These are phyloP conservation scores for Hesperia comma DNA, from an alignment of 2,888 invertebrate species.

Conservation along the genomic window DNA sequence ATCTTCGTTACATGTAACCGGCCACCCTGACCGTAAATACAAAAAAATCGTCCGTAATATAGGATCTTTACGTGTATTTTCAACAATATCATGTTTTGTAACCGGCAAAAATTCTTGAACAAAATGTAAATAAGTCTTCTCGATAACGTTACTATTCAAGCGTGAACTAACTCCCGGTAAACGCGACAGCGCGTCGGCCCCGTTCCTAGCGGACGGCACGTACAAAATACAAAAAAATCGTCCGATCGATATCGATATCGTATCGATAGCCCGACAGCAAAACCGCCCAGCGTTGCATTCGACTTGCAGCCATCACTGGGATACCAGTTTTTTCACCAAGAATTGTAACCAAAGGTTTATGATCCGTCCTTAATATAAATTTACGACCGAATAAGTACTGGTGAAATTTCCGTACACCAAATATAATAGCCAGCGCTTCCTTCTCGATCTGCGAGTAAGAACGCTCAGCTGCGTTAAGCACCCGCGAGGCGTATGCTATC, in stretches of 20 bases:
- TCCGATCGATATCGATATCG: slow-evolving; percentile 17
- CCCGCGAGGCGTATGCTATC: neutral
- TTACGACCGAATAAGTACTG: slow-evolving; percentile 41
- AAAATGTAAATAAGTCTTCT: no score
- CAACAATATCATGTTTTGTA: no score
- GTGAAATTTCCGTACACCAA: slow-evolving; percentile 42
- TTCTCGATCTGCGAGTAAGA: slow-evolving; percentile 39
- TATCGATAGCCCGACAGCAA: slow-evolving; percentile 31
- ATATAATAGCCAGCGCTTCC: slow-evolving; percentile 45
- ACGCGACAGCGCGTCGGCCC: slow-evolving; percentile 19
- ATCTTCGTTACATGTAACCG: no score
- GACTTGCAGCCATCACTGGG: slow-evolving; percentile 39
- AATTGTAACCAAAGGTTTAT: slow-evolving; percentile 39
- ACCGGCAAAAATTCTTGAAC: no score
- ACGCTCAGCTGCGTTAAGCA: neutral
- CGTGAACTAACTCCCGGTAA: no score
- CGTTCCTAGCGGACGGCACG: neutral
- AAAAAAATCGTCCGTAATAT: no score
- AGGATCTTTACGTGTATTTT: no score
- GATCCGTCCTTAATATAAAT: slow-evolving; percentile 38
- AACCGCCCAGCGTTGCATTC: slow-evolving; percentile 40
- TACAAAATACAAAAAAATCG: no score
- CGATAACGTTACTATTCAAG: no score
- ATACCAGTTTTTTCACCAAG: slow-evolving; percentile 41
- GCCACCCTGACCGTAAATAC: no score